phyloP scores from a whole-genome alignment of 1,140 invertebrate species.

The Anthonomus grandis region DNA sequence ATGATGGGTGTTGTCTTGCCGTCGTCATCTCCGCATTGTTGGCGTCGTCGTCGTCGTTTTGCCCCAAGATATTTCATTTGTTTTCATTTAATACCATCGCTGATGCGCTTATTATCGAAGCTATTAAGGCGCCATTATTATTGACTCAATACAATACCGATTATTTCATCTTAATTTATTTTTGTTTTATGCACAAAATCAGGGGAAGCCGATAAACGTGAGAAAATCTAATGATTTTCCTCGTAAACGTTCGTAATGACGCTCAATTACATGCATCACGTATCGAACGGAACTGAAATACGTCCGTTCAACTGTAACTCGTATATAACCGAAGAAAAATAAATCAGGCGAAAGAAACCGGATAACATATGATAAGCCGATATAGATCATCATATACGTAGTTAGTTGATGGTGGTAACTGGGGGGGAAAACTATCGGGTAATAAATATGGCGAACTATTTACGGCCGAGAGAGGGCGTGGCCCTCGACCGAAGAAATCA shows the following conservation, averaged over 20 bases:
- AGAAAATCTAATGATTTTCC: slow-evolving; percentile 14
- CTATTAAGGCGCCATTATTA: too few relatives aligned
- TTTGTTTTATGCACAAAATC: too few relatives aligned
- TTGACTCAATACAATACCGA: too few relatives aligned
- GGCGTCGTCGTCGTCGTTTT: slow-evolving; percentile 10
- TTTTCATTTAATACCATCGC: slow-evolving; percentile 5
- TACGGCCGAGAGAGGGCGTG: slow-evolving; percentile 38
- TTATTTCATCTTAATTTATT: too few relatives aligned
- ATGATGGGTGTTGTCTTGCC: slow-evolving; percentile 10
- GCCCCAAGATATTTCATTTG: slow-evolving; percentile 14
- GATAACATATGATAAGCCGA: slow-evolving; percentile 38
- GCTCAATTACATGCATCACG: slow-evolving; percentile 24
- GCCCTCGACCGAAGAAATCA: slow-evolving; percentile 30
- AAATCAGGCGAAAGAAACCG: slow-evolving; percentile 31
- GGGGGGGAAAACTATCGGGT: slow-evolving; percentile 36
- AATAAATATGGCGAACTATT: slow-evolving; percentile 42
- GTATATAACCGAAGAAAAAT: slow-evolving; percentile 30
- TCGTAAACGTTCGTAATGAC: slow-evolving; percentile 25
- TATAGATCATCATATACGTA: slow-evolving; percentile 35
- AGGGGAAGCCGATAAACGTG: slow-evolving; percentile 19
- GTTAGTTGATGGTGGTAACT: too few relatives aligned
- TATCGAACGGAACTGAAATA: slow-evolving; percentile 23
- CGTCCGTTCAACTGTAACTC: neutral
- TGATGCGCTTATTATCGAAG: slow-evolving; percentile 1
- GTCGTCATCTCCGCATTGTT: too few relatives aligned